A percentile compares a stretch with the other conserved stretches of the same genome.
These are phyloP conservation scores for Bombus confusus DNA, from an alignment of 1,140 invertebrate genomes.

Conservation along the genomic window DNA sequence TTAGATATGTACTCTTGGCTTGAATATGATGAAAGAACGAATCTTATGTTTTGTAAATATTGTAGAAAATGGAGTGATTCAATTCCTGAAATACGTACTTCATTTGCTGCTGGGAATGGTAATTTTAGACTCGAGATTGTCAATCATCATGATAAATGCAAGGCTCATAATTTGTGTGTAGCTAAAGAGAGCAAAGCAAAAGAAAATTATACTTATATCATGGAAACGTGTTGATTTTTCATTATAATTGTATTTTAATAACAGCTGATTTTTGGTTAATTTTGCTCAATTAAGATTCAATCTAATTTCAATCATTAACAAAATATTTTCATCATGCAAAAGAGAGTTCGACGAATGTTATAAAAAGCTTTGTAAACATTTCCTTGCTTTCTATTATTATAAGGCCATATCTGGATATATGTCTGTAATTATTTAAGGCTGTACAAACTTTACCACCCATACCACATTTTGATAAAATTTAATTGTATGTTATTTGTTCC, in stretches of 20 bases:
- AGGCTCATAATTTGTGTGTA: conserved; percentile 87
- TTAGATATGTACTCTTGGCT: conserved; percentile 87
- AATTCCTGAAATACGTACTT: conserved; percentile 87
- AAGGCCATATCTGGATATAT: neutral
- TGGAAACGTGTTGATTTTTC: conserved; percentile 43
- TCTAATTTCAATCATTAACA: neutral
- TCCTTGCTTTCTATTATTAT: conserved; percentile 3
- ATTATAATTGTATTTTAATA: neutral
- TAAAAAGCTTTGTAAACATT: neutral
- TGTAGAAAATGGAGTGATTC: conserved; percentile 88
- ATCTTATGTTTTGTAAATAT: conserved; percentile 89
- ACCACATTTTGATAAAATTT: neutral
- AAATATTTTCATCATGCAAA: neutral
- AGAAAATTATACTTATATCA: conserved; percentile 38
- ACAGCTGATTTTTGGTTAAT: neutral
- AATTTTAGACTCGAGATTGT: conserved; percentile 90
- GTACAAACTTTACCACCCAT: neutral
- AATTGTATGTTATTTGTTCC: neutral
- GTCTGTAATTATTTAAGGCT: neutral
- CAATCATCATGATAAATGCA: conserved; percentile 90
- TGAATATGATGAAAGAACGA: conserved; percentile 86
- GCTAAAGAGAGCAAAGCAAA: conserved; percentile 78
- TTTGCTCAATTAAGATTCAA: conserved; percentile 36
- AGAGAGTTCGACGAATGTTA: neutral
- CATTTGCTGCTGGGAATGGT: conserved; percentile 88